Percentiles rank a stretch among this genome's conserved stretches.
These are phyloP conservation scores for Oxyscelio sp. DNA, from an alignment of 2,888 invertebrate genomes.

Conservation along the genomic window DNA sequence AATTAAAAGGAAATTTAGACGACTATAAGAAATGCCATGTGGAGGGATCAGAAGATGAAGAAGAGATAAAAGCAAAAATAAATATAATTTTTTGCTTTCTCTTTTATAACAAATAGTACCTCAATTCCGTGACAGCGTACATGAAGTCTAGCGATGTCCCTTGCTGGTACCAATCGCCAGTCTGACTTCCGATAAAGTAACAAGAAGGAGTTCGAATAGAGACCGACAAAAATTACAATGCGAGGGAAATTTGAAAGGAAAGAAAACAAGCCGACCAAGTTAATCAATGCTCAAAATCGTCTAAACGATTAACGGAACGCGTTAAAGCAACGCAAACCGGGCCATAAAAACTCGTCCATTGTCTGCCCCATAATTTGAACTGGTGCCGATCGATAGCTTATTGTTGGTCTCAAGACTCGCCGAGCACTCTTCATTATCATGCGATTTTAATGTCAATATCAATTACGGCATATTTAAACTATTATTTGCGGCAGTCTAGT, in stretches of 20 bases:
- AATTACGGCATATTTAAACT: conserved; percentile 39
- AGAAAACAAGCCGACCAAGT: not conserved
- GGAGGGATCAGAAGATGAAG: too few species aligned
- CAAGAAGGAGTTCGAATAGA: conserved; percentile 55
- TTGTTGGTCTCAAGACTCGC: conserved; percentile 22
- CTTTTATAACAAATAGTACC: conserved; percentile 38
- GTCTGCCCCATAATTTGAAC: conserved; percentile 26
- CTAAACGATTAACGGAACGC: too few species aligned
- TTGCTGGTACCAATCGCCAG: conserved; percentile 76
- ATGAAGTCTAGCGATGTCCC: conserved; percentile 77
- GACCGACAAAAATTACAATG: conserved; percentile 16
- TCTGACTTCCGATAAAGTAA: conserved; percentile 66
- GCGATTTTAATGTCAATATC: conserved; percentile 59
- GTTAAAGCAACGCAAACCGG: not conserved
- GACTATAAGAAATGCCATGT: too few species aligned
- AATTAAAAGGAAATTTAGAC: too few species aligned
- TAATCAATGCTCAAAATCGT: conserved; percentile 36
- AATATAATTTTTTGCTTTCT: not conserved
- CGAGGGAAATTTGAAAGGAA: conserved; percentile 2
- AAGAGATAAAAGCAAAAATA: not conserved
- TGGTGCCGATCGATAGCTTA: conserved; percentile 19
- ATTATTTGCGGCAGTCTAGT: conserved; percentile 27
- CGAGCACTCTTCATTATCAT: conserved; percentile 51
- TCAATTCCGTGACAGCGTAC: conserved; percentile 52
- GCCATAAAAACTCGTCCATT: conserved; percentile 26